phyloP scores from a whole-genome alignment of 2,888 invertebrate genomes.

The Apodemia mormo region DNA sequence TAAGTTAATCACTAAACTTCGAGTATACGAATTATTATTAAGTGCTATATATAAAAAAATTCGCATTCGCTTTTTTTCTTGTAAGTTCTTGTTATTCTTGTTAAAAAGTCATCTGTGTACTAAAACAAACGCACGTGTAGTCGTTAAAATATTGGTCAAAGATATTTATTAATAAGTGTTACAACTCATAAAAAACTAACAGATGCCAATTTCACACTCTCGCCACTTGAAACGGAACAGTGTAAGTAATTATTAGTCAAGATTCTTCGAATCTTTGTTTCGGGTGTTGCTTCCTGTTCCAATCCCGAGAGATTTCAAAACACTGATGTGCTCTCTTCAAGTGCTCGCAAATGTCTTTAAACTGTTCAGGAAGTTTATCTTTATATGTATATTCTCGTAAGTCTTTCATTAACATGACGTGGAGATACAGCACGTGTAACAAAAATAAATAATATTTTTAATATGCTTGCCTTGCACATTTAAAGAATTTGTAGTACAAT shows the following conservation, averaged over 20 bases:
- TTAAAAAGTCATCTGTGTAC: neutral
- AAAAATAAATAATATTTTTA: neutral
- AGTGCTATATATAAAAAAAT: no score
- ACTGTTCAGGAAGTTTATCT: constrained; percentile 11
- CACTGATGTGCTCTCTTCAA: constrained; percentile 34
- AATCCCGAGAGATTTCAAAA: constrained; percentile 42
- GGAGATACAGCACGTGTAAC: neutral
- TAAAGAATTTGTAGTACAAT: no score
- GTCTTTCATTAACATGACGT: neutral
- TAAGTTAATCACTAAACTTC: no score
- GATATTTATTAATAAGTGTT: neutral
- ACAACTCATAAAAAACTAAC: neutral
- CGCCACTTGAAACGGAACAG: constrained; percentile 52
- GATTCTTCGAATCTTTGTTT: constrained; percentile 62
- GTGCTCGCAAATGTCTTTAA: constrained; percentile 18
- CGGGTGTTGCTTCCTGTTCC: constrained; percentile 55
- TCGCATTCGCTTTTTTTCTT: no score
- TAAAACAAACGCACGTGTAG: neutral
- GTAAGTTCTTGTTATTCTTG: no score
- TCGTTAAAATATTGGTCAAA: constrained; percentile 39
- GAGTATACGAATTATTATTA: no score
- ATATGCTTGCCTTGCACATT: no score
- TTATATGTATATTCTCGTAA: constrained; percentile 2
- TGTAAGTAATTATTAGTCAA: constrained; percentile 74
- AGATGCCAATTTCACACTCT: constrained; percentile 43